Conservation (phyloP, 1,140 invertebrate genomes). For the Euura saliciscinereae region DNA sequence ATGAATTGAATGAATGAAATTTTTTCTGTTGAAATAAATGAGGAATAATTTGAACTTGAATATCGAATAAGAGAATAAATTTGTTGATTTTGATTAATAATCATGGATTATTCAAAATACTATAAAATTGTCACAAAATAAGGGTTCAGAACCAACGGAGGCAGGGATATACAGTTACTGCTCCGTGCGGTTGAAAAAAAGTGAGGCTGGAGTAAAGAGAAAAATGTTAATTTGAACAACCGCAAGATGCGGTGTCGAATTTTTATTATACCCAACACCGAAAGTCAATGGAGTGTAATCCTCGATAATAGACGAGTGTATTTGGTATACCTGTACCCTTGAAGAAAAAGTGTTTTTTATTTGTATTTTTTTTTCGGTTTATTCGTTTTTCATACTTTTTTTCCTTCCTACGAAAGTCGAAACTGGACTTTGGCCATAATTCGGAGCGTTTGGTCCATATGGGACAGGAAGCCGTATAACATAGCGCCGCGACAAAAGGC, state of each 20-base stretch:
- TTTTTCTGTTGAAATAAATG: too few species aligned
- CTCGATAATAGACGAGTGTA: background rate
- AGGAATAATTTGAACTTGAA: too few species aligned
- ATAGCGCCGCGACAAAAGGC: conserved; percentile 33
- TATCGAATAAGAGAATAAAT: too few species aligned
- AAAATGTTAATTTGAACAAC: conserved; percentile 6
- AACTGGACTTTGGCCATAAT: conserved; percentile 11
- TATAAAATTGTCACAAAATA: conserved; percentile 37
- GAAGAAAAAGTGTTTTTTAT: background rate
- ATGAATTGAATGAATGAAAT: too few species aligned
- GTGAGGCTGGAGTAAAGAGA: background rate
- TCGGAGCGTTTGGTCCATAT: conserved; percentile 31
- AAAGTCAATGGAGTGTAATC: conserved; percentile 1
- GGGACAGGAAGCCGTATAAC: conserved; percentile 41
- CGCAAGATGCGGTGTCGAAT: conserved; percentile 10
- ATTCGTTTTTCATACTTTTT: background rate
- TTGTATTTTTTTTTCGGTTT: background rate
- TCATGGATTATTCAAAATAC: too few species aligned
- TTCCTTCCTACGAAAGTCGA: background rate
- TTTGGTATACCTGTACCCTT: background rate
- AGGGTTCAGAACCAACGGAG: conserved; percentile 27
- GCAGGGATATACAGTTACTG: background rate
- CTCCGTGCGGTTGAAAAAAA: background rate
- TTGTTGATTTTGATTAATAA: too few species aligned
- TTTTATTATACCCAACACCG: background rate